Evolutionary conservation across 2,888 invertebrate species (phyloP).

Genomic region (Corbicula japonica): DNA sequence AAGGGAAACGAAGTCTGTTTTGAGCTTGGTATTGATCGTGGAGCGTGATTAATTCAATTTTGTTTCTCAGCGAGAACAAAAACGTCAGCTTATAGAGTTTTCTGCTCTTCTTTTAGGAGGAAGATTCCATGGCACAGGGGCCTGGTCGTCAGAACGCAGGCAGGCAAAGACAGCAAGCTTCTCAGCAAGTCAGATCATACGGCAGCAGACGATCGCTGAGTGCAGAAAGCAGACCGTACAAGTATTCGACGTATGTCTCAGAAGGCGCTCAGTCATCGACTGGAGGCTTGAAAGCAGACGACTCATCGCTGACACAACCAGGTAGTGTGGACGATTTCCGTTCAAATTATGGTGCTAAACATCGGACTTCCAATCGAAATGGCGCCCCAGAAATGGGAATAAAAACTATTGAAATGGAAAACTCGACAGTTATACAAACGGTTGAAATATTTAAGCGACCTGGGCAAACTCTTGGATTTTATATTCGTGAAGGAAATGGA

Average conservation of each 20-base stretch:
- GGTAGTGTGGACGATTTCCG: conserved; percentile 48
- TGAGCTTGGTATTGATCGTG: conserved; percentile 69
- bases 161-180: conserved; percentile 67
- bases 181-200: conserved; percentile 58
- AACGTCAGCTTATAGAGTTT: conserved; percentile 40
- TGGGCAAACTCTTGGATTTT: conserved; percentile 98
- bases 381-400: conserved; percentile 84
- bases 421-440: conserved; percentile 84
- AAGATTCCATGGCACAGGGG: conserved; percentile 81
- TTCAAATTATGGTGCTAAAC: conserved; percentile 71
- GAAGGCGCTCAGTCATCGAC: conserved; percentile 34
- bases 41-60: conserved; percentile 76
- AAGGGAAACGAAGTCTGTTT: conserved; percentile 63
- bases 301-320: conserved; percentile 33
- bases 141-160: conserved; percentile 73
- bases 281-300: conserved; percentile 47
- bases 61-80: conserved; percentile 55
- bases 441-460: conserved; percentile 99
- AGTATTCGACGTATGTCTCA: conserved; percentile 26
- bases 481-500: conserved; percentile 99
- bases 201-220: conserved; percentile 59
- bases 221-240: conserved; percentile 57
- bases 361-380: conserved; percentile 71
- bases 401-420: conserved; percentile 83
- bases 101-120: conserved; percentile 73